A percentile compares a stretch with the other conserved stretches of the same genome.
phyloP scores from a whole-genome alignment of 2,888 invertebrate species.

The Eutolmus rufibarbis region DNA sequence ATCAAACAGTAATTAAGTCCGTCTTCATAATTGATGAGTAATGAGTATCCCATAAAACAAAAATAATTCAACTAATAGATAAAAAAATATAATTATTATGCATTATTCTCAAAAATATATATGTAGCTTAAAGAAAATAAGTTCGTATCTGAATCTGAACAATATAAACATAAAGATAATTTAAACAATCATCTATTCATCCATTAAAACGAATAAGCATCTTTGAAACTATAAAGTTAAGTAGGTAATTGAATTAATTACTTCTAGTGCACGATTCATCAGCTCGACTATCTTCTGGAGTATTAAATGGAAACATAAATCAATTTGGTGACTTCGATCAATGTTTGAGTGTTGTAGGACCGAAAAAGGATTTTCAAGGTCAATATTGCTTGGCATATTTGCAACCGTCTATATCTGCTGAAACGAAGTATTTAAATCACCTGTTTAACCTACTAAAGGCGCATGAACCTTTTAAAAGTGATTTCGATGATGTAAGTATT shows the following conservation, averaged over 20 bases:
- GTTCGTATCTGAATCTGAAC: too few species aligned
- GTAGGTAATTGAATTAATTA: not conserved
- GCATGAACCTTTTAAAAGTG: slow-evolving; percentile 71
- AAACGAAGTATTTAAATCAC: slow-evolving; percentile 63
- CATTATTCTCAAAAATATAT: too few species aligned
- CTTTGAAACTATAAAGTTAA: not conserved
- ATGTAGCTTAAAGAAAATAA: too few species aligned
- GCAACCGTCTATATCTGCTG: slow-evolving; percentile 66
- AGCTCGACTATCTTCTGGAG: slow-evolving; percentile 71
- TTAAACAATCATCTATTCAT: not conserved
- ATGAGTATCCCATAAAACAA: not conserved
- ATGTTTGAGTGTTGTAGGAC: slow-evolving; percentile 52
- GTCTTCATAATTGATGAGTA: not conserved
- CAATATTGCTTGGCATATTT: slow-evolving; percentile 73
- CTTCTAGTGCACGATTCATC: slow-evolving; percentile 71
- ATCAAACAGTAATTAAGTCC: not conserved
- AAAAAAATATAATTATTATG: not conserved
- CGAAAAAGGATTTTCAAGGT: slow-evolving; percentile 56
- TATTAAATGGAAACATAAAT: slow-evolving; percentile 72
- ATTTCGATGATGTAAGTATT: slow-evolving; percentile 71
- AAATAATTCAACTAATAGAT: not conserved
- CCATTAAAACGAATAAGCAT: not conserved
- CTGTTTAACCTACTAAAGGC: slow-evolving; percentile 68
- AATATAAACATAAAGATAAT: not conserved
- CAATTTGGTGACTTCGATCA: slow-evolving; percentile 69